Percentiles rank a stretch among this genome's conserved stretches.
These are phyloP conservation scores for Onychostruthus taczanowskii DNA, from an alignment of 2,113 vertebrate genomes.

Conservation along the genomic window DNA sequence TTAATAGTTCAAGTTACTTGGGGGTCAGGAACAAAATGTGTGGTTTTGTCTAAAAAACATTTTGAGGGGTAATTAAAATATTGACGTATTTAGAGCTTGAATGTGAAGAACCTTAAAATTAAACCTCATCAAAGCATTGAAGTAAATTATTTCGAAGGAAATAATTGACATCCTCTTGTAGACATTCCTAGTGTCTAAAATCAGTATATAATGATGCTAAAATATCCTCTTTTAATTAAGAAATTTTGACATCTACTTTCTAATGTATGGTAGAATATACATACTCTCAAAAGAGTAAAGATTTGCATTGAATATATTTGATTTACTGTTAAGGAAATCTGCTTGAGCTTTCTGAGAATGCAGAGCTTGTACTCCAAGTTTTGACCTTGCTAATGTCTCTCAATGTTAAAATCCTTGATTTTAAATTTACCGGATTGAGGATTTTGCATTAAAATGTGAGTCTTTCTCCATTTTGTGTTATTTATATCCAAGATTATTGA, in stretches of 20 bases:
- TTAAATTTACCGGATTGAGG: neutral
- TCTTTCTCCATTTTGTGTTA: neutral
- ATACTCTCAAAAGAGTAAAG: neutral
- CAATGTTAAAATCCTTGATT: neutral
- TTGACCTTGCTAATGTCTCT: neutral
- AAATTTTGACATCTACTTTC: neutral
- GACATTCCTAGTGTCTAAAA: neutral
- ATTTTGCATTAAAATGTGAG: neutral
- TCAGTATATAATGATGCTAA: neutral
- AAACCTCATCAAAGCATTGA: neutral
- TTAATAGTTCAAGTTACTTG: neutral
- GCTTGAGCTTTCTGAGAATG: neutral
- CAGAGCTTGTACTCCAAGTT: neutral
- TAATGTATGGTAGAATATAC: neutral
- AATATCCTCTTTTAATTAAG: neutral
- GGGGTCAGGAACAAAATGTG: neutral
- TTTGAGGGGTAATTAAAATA: neutral
- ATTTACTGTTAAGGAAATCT: neutral
- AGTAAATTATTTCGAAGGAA: neutral
- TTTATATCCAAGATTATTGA: neutral
- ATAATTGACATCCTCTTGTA: neutral
- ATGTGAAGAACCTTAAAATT: neutral
- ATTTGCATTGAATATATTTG: neutral
- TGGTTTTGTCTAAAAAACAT: neutral
- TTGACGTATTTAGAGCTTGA: neutral